A percentile compares a stretch with the other conserved stretches of the same genome.
phyloP scores from a whole-genome alignment of 2,113 vertebrate species.

The Microtus montanus region DNA sequence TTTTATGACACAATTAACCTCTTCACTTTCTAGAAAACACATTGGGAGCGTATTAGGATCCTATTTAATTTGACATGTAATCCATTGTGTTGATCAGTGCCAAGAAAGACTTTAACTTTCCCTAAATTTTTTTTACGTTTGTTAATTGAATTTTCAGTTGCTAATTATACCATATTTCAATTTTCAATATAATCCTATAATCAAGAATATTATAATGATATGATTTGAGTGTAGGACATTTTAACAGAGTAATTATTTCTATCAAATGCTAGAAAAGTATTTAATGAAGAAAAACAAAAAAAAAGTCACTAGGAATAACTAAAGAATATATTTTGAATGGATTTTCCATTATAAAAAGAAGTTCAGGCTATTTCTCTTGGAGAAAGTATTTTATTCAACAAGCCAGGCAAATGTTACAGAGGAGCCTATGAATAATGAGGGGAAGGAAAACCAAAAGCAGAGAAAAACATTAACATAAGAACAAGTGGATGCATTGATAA shows the following conservation, averaged over 20 bases:
- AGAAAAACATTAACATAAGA: neutral
- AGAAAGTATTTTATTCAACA: slow-evolving; percentile 69
- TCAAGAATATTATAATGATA: slow-evolving; percentile 16
- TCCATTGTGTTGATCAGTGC: slow-evolving; percentile 40
- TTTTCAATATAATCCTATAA: slow-evolving; percentile 54
- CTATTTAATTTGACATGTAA: slow-evolving; percentile 70
- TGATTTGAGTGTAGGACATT: neutral
- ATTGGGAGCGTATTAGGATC: slow-evolving; percentile 61
- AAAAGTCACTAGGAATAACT: slow-evolving; percentile 34
- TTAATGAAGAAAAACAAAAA: slow-evolving; percentile 44
- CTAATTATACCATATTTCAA: slow-evolving; percentile 62
- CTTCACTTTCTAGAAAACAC: slow-evolving; percentile 66
- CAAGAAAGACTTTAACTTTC: slow-evolving; percentile 63
- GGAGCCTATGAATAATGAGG: slow-evolving; percentile 61
- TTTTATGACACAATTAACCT: slow-evolving; percentile 76
- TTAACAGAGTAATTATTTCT: neutral
- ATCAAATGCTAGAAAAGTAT: neutral
- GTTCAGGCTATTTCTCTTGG: neutral
- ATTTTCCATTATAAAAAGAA: slow-evolving; percentile 32
- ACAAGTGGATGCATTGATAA: slow-evolving; percentile 34
- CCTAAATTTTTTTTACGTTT: slow-evolving; percentile 61
- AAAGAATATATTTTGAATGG: neutral
- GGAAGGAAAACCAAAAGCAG: slow-evolving; percentile 45
- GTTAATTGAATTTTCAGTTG: slow-evolving; percentile 38
- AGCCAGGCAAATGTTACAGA: slow-evolving; percentile 62